These are phyloP conservation scores for Formica exsecta DNA, from an alignment of 1,140 invertebrate species.

Conservation along the genomic window DNA sequence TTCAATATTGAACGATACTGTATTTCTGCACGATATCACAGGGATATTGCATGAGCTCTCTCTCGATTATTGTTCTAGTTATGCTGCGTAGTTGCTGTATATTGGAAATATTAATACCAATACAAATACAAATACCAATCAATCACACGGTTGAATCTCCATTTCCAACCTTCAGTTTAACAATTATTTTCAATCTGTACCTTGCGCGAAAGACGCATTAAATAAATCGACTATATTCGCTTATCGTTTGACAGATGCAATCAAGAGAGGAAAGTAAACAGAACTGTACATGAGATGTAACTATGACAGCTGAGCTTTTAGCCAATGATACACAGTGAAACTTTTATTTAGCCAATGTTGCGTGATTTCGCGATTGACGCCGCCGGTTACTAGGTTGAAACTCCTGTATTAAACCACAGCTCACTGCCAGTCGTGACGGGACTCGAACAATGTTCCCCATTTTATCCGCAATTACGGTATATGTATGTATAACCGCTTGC, in stretches of 20 bases:
- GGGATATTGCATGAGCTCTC: not conserved
- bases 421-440: slow-evolving; percentile 23
- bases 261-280: slow-evolving; percentile 51
- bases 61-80: not conserved
- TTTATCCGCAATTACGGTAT: slow-evolving; percentile 57
- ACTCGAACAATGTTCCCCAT: slow-evolving; percentile 19
- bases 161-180: slow-evolving; percentile 36
- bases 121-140: slow-evolving; percentile 32
- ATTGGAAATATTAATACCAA: slow-evolving; percentile 24
- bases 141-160: not conserved
- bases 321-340: slow-evolving; percentile 37
- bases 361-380: slow-evolving; percentile 27
- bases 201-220: not conserved
- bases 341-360: slow-evolving; percentile 46
- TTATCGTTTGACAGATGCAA: slow-evolving; percentile 52
- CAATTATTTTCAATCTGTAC: slow-evolving; percentile 21
- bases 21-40: not conserved
- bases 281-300: slow-evolving; percentile 38
- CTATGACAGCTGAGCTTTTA: slow-evolving; percentile 41
- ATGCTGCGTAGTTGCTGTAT: not conserved
- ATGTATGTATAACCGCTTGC: slow-evolving; percentile 16
- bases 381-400: slow-evolving; percentile 5
- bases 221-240: not conserved
- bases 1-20: not conserved
- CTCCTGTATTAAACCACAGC: slow-evolving; percentile 38